Evolutionary conservation across 2,113 vertebrate genomes (phyloP), one percentile per base, ranked within the genome.

Genomic region (Cebus imitator): DNA sequence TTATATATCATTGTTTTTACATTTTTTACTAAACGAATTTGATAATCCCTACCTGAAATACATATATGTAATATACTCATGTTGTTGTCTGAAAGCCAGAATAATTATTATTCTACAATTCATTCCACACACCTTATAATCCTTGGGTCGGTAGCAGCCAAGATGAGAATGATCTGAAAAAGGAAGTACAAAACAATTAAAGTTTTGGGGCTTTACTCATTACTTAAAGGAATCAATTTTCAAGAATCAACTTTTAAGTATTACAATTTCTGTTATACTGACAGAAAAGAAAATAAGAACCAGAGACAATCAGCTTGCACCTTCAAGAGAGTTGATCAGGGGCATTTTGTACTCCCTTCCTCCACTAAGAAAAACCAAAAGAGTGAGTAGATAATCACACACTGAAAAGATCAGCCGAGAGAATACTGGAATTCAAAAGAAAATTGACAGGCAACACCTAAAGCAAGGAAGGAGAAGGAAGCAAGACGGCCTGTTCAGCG

Each of bases 141-240:
- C 94, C 98, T 98, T 99, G 87, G 98, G 96, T 98, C 98, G 98
- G 98, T 98, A 99, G 96, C 98, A 99, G 97, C 98, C 96, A 2
- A 98, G 96, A 84, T 99, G 98, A 95, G 98, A 98, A 78, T 98
- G 80, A 98, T 99, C 99, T 99, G 96, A 94, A 97, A 98, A 98
- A 97, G 95, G 37, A 98, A 72, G 64, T 68, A 75, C 9, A 68
- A 78, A 87, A 92, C 13, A 96, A 85, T 37, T 48, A 94, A 88
- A 27, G 20, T 68, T 70, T 83, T 88, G 4, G 45, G 32, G 9
- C 81, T 88, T 93, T 91, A 85, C 4, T 83, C 48, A 88, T 76
- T 90, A 58, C 16, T 78, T 86, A 87, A 91, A 64, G 2, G 6
- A 89, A 12, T 93, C n/a, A 82, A 78, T 27, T 45, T 61, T 94